Evolutionary conservation across 1,140 invertebrate genomes (phyloP), one percentile per base, ranked within the genome.

Genomic region (Bombus affinis): DNA sequence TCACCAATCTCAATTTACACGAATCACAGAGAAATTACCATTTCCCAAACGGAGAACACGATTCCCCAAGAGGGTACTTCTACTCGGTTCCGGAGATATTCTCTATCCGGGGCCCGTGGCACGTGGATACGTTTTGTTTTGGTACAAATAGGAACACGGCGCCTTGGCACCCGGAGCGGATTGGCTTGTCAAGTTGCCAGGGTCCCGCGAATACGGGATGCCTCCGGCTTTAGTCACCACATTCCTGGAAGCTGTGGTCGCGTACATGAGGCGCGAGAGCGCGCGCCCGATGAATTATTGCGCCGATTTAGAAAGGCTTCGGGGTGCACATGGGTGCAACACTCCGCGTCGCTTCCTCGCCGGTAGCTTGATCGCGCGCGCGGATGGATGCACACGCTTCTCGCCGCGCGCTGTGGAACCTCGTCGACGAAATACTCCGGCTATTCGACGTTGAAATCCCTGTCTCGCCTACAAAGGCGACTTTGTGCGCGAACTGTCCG

Each of bases 131-230:
- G 89, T 94, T 93, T 93, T 92, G 92, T 94, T 94, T 93, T 92
- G 83, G 92, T 93, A 93, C 92, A 93, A 93, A 94, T 93, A 93
- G 93, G 92, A 93, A 94, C 93, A 94, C 92, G 92, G 92, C 92
- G 92, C 91, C 92, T 93, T 94, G 93, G 93, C 93, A 94, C 71
- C 84, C 88, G 85, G 71, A 81, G 91, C 86, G 92, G 90, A 93
- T 94, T 94, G 92, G 92, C 89, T 94, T 94, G 93, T 94, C 93
- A 94, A 92, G 88, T 91, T 94, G 93, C 93, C 93, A 94, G 92
- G 89, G 87, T 72, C 70, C 81, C 88, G 88, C 86, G 87, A 89
- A 89, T 88, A 83, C 79, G 88, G 92, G 91, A 94, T 93, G 87
- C 92, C 88, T 90, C 83, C 73, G 80, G 86, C 59, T 93, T 94